Evolutionary conservation across 2,797 vertebrate genomes (phyloP).

Genomic region (Simalia tracyae): DNA sequence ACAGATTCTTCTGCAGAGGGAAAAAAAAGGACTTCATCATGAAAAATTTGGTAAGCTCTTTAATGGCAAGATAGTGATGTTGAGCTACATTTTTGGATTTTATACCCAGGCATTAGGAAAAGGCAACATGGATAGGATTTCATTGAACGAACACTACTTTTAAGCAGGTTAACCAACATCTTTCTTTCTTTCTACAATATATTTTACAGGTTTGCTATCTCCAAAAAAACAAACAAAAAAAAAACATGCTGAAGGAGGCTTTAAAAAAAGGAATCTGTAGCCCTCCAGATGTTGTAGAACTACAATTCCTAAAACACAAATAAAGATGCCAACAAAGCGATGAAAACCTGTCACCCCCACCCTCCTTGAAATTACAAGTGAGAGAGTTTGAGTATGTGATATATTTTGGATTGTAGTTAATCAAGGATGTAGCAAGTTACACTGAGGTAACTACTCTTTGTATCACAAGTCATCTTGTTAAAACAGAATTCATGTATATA

Average conservation of each 20-base stretch:
- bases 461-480: not conserved
- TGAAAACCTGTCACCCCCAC: not conserved
- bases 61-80: not conserved
- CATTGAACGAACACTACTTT: not conserved
- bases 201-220: not conserved
- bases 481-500: not conserved
- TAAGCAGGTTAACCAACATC: not conserved
- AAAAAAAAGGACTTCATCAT: not conserved
- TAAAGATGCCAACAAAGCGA: not conserved
- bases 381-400: not conserved
- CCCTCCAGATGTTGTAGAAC: not conserved
- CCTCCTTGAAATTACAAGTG: not conserved
- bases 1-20: not conserved
- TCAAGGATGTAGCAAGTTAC: not conserved
- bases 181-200: not conserved
- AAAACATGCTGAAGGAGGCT: not conserved
- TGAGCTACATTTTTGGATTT: not conserved
- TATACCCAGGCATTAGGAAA: not conserved
- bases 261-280: not conserved
- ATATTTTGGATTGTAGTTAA: not conserved
- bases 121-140: not conserved
- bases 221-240: not conserved
- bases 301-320: not conserved
- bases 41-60: not conserved
- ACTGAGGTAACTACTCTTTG: not conserved